Evolutionary conservation across 2,797 vertebrate species (phyloP).

Genomic region (Gallirallus australis): DNA sequence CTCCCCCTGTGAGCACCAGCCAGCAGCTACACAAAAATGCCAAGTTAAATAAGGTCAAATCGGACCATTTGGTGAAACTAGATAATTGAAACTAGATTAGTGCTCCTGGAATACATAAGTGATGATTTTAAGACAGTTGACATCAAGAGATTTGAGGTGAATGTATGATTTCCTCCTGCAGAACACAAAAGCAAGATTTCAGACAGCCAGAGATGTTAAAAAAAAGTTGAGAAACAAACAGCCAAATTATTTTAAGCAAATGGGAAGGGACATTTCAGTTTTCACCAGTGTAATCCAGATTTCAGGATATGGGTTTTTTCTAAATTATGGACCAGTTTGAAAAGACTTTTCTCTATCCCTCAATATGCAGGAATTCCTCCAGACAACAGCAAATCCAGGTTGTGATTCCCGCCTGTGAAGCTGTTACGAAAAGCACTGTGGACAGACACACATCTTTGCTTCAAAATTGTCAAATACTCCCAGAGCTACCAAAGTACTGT

Average conservation of each 20-base stretch:
- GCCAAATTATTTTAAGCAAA: not conserved
- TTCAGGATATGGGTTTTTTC: not conserved
- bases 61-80: not conserved
- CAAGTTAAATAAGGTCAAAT: not conserved
- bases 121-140: not conserved
- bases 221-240: not conserved
- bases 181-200: not conserved
- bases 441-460: not conserved
- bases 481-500: not conserved
- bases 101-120: not conserved
- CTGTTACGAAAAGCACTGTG: not conserved
- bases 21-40: not conserved
- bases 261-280: not conserved
- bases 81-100: not conserved
- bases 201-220: not conserved
- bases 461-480: not conserved
- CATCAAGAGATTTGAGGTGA: not conserved
- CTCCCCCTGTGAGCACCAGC: not conserved
- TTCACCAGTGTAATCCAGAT: not conserved
- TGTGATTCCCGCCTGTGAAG: not conserved
- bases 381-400: not conserved
- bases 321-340: not conserved
- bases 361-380: not conserved
- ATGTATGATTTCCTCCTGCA: not conserved
- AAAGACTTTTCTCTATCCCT: not conserved